Evolutionary conservation across 1,140 invertebrate genomes (phyloP).

Genomic region (Saccostrea glomerata): DNA sequence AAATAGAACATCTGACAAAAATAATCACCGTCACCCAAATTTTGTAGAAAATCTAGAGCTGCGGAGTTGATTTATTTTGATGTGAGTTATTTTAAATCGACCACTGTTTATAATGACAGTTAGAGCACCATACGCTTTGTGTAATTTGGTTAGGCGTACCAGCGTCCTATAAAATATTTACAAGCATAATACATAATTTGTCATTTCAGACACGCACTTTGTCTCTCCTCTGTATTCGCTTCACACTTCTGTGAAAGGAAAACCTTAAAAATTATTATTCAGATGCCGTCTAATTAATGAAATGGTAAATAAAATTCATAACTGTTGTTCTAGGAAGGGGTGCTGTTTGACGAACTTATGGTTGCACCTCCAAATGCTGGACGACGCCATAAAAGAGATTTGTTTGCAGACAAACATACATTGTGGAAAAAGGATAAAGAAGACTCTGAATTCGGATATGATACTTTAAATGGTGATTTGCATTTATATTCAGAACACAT

Average conservation of each 20-base stretch:
- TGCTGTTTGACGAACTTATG: conserved; percentile 66
- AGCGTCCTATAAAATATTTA: conserved; percentile 4
- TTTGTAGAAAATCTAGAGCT: not conserved
- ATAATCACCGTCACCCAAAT: not conserved
- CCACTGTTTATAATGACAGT: not conserved
- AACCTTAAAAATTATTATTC: not conserved
- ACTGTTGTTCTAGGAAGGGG: conserved; percentile 63
- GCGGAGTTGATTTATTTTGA: conserved; percentile 2
- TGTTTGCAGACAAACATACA: conserved; percentile 57
- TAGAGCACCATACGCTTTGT: not conserved
- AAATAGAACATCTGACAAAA: not conserved
- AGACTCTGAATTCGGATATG: conserved; percentile 44
- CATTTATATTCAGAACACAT: not conserved
- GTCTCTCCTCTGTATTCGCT: not conserved
- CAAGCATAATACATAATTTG: not conserved
- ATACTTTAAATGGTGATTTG: conserved; percentile 51
- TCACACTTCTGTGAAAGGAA: conserved; percentile 1
- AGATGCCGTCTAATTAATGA: not conserved
- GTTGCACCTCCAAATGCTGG: conserved; percentile 64
- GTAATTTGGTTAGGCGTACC: not conserved
- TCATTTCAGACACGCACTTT: not conserved
- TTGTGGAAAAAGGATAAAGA: conserved; percentile 61
- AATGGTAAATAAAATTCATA: not conserved
- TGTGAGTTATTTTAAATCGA: not conserved
- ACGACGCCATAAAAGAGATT: conserved; percentile 62